Evolutionary conservation across 2,113 vertebrate species (phyloP).

Genomic region (Cynopterus brachyotis): DNA sequence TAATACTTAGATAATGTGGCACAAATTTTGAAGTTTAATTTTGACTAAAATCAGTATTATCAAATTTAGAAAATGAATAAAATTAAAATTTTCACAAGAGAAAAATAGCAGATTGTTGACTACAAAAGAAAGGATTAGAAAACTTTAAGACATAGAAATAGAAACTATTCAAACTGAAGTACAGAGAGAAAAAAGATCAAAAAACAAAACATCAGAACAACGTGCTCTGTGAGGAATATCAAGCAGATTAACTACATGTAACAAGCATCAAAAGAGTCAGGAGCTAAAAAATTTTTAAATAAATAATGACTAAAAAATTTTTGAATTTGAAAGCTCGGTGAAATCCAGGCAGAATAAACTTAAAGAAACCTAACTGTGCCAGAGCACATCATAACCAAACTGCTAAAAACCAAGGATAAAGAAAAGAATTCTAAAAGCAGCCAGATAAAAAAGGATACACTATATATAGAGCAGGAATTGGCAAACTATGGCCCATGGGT

Average conservation of each 20-base stretch:
- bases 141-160: not conserved
- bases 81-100: not conserved
- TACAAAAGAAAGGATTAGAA: not conserved
- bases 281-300: not conserved
- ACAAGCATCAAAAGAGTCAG: not conserved
- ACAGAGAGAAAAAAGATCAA: not conserved
- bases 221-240: not conserved
- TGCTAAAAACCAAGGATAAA: not conserved
- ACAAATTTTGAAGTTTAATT: constrained; percentile 57
- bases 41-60: constrained; percentile 39
- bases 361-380: not conserved
- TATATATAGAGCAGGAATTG: not conserved
- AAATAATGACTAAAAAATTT: not conserved
- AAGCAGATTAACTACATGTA: not conserved
- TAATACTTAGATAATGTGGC: constrained; percentile 49
- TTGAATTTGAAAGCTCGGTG: not conserved
- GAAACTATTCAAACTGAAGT: not conserved
- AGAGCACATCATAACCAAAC: not conserved
- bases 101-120: not conserved
- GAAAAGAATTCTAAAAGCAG: constrained; percentile 5
- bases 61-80: not conserved
- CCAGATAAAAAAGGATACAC: not conserved
- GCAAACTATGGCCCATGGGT: not conserved
- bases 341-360: not conserved
- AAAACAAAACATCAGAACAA: not conserved